Evolutionary conservation across 2,888 invertebrate species (phyloP), one percentile per base, ranked within the genome.

Genomic region (Drosophila gaucha): DNA sequence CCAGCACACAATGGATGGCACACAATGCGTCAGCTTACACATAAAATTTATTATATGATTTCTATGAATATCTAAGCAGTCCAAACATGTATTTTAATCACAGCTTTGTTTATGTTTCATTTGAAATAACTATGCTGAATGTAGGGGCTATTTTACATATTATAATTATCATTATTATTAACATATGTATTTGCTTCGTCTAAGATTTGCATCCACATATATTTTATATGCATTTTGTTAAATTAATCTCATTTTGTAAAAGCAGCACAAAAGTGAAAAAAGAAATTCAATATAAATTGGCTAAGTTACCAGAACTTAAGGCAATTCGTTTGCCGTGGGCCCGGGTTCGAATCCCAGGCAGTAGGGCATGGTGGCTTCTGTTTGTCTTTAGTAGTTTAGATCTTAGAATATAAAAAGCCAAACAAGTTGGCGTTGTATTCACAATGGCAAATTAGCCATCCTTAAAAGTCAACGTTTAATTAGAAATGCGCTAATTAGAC

Each of bases 41-140:
- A 58, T 70, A 18, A 67, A 83, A 80, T 80, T 80, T 80, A 86
- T 86, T 73, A 74, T 57, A 75, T 57, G 65, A 70, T 75, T 80
- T 79, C 86, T 58, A 24, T 74, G 86, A 85, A 82, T 75, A 75
- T 66, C 49, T 62, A 69, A 71, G 12, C 43, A 63, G 52, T 26
- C 10, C 3, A 49, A 36, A 28, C 47, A 39, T 22, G 60, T 47
- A 12, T n/a, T n/a, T 24, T 43, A 26, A 24, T 12, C 24, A 33
- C 22, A 18, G 18, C 16, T 31, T 24, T 28, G 28, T n/a, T 36
- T 38, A 12, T 12, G 14, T 51, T 51, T 39, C 39, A 51, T 10
- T n/a, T 14, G 51, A 51, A 30, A 14, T 39, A 8, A 6, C 24
- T 6, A 14, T 10, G n/a, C 6, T 6, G 28, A 14, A 36, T 14